Evolutionary conservation across 2,888 invertebrate species (phyloP).

Genomic region (Drosophila leonis): DNA sequence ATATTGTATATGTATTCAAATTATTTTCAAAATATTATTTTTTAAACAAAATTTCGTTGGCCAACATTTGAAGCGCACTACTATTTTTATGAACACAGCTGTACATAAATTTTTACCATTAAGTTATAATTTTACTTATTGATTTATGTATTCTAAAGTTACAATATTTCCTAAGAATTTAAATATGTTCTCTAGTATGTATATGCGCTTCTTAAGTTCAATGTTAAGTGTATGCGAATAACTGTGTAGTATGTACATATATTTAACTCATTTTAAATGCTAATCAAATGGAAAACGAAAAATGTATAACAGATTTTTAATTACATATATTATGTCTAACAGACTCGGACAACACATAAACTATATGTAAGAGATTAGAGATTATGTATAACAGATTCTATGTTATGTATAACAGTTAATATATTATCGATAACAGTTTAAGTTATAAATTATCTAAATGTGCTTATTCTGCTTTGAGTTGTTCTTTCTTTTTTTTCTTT

Average conservation of each 20-base stretch:
- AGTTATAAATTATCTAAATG: not conserved
- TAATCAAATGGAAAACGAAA: constrained; percentile 13
- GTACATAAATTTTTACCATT: constrained; percentile 3
- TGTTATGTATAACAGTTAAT: constrained; percentile 1
- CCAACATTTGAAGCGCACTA: too few species aligned
- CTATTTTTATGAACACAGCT: too few species aligned
- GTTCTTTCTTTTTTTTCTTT: not conserved
- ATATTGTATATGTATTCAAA: too few species aligned
- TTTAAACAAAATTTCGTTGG: too few species aligned
- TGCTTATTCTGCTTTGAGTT: too few species aligned
- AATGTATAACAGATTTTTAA: not conserved
- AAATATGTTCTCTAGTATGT: not conserved
- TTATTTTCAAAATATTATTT: too few species aligned
- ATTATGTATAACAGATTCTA: not conserved
- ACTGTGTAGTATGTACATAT: constrained; percentile 20
- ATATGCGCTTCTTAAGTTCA: constrained; percentile 1
- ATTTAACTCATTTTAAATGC: constrained; percentile 26
- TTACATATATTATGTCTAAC: not conserved
- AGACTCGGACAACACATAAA: not conserved
- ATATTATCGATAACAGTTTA: not conserved
- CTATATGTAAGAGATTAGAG: not conserved
- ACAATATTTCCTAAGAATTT: not conserved
- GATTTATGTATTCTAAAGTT: constrained; percentile 7
- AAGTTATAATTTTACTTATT: constrained; percentile 20
- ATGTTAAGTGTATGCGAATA: constrained; percentile 31